These are phyloP conservation scores for Campylomormyrus tamandua DNA, from an alignment of 2,113 vertebrate species.

Conservation along the genomic window DNA sequence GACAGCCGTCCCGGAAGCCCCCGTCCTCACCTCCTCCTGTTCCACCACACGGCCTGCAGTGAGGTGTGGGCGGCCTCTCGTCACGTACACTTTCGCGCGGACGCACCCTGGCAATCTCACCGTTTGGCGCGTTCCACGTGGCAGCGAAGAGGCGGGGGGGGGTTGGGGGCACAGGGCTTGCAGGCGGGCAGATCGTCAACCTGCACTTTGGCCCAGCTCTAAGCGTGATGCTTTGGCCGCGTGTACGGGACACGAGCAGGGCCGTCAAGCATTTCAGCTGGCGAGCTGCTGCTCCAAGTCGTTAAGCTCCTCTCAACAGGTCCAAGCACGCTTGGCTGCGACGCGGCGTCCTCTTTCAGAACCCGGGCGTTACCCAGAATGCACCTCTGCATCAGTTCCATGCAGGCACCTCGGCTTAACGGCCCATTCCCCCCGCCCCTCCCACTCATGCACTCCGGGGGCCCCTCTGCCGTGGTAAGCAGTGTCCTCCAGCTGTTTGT, in stretches of 20 bases:
- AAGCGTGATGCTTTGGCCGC: background rate
- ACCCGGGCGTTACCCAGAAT: background rate
- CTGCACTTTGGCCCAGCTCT: background rate
- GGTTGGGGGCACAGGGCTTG: no score
- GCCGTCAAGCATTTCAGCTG: background rate
- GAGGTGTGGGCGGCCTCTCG: slow-evolving; percentile 3
- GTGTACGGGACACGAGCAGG: background rate
- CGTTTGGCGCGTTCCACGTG: background rate
- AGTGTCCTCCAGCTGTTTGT: background rate
- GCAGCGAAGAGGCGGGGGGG: background rate
- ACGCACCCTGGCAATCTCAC: background rate
- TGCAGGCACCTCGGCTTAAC: background rate
- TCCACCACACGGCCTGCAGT: background rate
- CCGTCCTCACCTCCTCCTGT: slow-evolving; percentile 7
- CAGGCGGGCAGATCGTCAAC: background rate
- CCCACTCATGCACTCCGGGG: background rate
- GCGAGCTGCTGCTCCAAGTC: background rate
- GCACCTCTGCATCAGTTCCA: background rate
- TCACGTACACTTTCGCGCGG: background rate
- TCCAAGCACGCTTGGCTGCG: background rate
- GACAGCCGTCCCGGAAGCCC: background rate
- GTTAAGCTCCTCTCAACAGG: background rate
- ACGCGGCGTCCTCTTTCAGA: background rate
- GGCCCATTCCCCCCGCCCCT: background rate
- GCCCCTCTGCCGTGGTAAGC: background rate